phyloP scores from a whole-genome alignment of 2,797 vertebrate species.

The Sebastes aleutianus region DNA sequence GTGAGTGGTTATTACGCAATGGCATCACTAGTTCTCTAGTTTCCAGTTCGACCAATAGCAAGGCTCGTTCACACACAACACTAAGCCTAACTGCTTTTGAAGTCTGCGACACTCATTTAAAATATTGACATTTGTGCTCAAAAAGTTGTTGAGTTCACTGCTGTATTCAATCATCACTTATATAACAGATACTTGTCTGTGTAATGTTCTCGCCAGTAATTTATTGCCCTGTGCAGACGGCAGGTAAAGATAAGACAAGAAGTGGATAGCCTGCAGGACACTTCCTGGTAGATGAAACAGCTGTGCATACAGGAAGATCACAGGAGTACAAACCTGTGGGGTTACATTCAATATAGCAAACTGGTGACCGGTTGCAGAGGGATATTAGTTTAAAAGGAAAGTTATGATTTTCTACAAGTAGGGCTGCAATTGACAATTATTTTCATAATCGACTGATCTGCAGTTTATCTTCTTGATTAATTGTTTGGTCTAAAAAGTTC shows the following conservation, averaged over 20 bases:
- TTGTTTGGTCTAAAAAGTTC: not conserved
- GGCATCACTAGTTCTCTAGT: not conserved
- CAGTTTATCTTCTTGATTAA: not conserved
- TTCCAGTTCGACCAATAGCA: not conserved
- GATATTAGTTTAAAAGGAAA: not conserved
- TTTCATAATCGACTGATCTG: no score
- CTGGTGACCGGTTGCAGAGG: not conserved
- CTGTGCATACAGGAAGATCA: not conserved
- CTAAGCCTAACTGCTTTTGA: not conserved
- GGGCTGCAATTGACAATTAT: no score
- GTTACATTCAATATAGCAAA: not conserved
- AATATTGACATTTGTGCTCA: not conserved
- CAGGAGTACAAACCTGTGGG: not conserved
- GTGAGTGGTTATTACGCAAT: not conserved
- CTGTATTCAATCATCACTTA: conserved; percentile 4
- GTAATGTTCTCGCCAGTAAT: not conserved
- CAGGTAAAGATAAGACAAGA: conserved; percentile 30
- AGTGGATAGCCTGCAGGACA: conserved; percentile 23
- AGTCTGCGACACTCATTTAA: not conserved
- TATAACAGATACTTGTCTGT: not conserved
- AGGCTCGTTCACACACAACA: not conserved
- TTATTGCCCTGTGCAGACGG: not conserved
- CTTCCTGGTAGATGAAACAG: conserved; percentile 33
- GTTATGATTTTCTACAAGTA: not conserved
- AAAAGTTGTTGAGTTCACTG: not conserved